Evolutionary conservation across 1,140 invertebrate species (phyloP).

Genomic region (Armadillidium nasatum): DNA sequence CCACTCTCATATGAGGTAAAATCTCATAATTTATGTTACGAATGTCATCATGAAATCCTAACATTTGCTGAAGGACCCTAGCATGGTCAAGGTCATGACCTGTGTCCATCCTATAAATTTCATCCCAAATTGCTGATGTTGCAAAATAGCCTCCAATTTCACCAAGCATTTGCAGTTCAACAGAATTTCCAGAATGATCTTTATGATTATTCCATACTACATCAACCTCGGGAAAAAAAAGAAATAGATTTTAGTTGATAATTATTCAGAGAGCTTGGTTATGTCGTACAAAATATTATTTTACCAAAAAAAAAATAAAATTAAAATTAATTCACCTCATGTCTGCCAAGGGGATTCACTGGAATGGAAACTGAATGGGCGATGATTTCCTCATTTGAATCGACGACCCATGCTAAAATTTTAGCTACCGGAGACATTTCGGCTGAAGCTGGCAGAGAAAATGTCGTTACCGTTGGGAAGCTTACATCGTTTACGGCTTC

Average conservation of each 20-base stretch:
- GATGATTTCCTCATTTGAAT: slow-evolving; percentile 53
- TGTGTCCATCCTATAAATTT: slow-evolving; percentile 50
- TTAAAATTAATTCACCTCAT: slow-evolving; percentile 47
- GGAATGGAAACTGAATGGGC: slow-evolving; percentile 58
- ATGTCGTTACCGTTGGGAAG: slow-evolving; percentile 49
- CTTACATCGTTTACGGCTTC: slow-evolving; percentile 45
- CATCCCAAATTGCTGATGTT: slow-evolving; percentile 48
- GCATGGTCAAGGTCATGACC: slow-evolving; percentile 50
- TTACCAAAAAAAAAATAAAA: too few relatives aligned
- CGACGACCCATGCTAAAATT: slow-evolving; percentile 57
- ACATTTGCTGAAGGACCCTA: slow-evolving; percentile 45
- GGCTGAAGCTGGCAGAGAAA: slow-evolving; percentile 50
- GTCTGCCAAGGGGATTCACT: slow-evolving; percentile 53
- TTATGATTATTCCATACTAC: slow-evolving; percentile 51
- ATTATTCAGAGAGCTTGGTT: too few relatives aligned
- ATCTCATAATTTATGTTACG: not conserved
- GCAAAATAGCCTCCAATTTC: slow-evolving; percentile 51
- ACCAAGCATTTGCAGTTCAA: slow-evolving; percentile 48
- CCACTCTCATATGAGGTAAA: slow-evolving; percentile 30
- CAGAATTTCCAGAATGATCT: slow-evolving; percentile 50
- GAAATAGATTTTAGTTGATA: not conserved
- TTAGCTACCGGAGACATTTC: slow-evolving; percentile 60
- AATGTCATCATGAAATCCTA: slow-evolving; percentile 29
- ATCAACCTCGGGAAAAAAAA: slow-evolving; percentile 41
- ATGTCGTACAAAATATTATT: too few relatives aligned